Base-by-base conservation (phyloP, 2,113 vertebrate species). In the Daphoenositta chrysoptera region DNA sequence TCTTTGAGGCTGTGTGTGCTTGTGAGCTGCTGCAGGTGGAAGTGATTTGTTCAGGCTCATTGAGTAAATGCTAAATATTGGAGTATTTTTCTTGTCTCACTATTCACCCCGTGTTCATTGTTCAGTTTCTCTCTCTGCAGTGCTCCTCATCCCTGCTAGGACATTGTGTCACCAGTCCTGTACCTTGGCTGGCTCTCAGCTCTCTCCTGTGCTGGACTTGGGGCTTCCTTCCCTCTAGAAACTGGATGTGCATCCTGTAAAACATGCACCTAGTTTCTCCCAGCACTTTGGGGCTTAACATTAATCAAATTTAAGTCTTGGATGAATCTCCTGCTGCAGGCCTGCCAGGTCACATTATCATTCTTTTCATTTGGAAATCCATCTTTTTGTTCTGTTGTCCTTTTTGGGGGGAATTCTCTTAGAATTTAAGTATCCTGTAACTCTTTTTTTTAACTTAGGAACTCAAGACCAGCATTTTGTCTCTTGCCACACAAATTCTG, bases 391-490 rank as follows among this genome's bases (percentile, higher is more conserved):
- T 96, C 57, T 73, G 48, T 95, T 91, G 58, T 94, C 69, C 9
- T 63, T 42, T 73, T 37, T 9, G 17, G 76, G 60, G 60, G 18
- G 82, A 20, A 4, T 61, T 95, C 37, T 63, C 50, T 75, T 45
- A 73, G 84, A 80, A 87, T 87, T 87, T 54, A 75, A 94, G 69
- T 77, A 88, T 94, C 45, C 22, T 87, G 1, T 90, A 84, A 64
- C 80, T 78, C 28, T 85, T 88, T 96, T 87, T 85, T 93, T 80
- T n/a, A 28, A 19, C 89, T 87, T 97, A 99, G 99, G 99, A 99
- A 90, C 98, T 99, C 45, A 99, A 99, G 97, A 98, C 97, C 96
- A 99, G 99, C 97, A 99, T 99, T 96, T 98, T 99, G 93, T 98
- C 99, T 91, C 97, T 99, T 61, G 99, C 99, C 78, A 99, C 99